Evolutionary conservation across 2,888 invertebrate species (phyloP), one percentile per base, ranked within the genome.

Genomic region (Meteorus colon): DNA sequence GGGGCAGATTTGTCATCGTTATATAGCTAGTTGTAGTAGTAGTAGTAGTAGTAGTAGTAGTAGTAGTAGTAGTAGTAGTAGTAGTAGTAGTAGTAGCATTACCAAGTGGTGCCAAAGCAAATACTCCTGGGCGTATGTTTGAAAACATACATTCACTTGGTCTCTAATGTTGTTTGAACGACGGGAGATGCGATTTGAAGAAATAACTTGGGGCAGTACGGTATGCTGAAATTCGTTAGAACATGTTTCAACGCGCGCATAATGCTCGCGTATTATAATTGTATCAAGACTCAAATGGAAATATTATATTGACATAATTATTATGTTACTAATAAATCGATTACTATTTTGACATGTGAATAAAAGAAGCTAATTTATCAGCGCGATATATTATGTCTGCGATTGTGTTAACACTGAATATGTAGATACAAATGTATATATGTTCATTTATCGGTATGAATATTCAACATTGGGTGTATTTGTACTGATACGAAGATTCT

Each of bases 51-150:
- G 48, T 48, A n/a, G 16, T 48, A 48, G 48, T 48, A n/a, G n/a
- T 48, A 16, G 10, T 14, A 10, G 48, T 16, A n/a, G n/a, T n/a
- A 0, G 16, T 48, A n/a, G 0, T n/a, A 19, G 19, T 24, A 55
- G 55, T 55, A 19, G 5, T 24, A 55, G 55, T 55, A 19, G 0
- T 55, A 2, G 6, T 85, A 85, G 84, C 83, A 82, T 82, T 73
- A 78, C 80, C 79, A 81, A 80, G 80, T 79, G 82, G 81, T 89
- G 89, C 89, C 89, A 89, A 89, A 83, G 84, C 86, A 89, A 89
- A 89, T 88, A 89, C 86, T 86, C 82, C 19, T 74, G 81, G 78
- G 79, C 86, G 87, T 87, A 88, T 88, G 88, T 89, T 88, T 89
- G 84, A 88, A 89, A 89, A 89, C 88, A 89, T 10, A 55, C 55